These are phyloP conservation scores for Neosalanx taihuensis DNA, from an alignment of 2,797 vertebrate genomes.

Conservation along the genomic window DNA sequence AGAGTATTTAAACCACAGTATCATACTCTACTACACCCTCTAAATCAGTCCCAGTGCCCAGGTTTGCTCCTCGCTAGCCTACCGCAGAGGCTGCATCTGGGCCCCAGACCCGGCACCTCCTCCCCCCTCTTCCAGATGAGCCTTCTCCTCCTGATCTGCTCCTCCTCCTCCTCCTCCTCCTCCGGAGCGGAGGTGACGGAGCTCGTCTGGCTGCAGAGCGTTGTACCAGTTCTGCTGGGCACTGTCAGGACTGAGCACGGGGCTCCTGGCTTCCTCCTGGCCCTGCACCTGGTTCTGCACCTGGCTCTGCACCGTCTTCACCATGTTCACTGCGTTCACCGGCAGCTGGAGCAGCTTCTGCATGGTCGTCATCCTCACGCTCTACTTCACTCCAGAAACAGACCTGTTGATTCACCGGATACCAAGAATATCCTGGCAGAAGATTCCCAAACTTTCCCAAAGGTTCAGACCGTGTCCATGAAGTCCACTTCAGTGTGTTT, in stretches of 20 bases:
- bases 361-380: conserved; percentile 76
- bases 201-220: conserved; percentile 85
- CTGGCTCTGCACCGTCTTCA: conserved; percentile 78
- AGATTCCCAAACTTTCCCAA: not conserved
- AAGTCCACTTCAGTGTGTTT: not conserved
- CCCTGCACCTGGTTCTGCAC: conserved; percentile 70
- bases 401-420: not conserved
- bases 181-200: conserved; percentile 76
- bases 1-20: no score
- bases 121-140: conserved; percentile 64
- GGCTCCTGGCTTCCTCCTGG: conserved; percentile 84
- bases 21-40: no score
- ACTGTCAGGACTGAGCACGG: conserved; percentile 79
- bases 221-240: conserved; percentile 85
- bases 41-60: not conserved
- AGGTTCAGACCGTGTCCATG: not conserved
- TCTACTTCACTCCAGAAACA: not conserved
- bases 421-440: not conserved
- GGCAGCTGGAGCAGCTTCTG: conserved; percentile 90
- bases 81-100: conserved; percentile 81
- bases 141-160: conserved; percentile 58
- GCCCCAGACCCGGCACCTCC: conserved; percentile 45
- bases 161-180: conserved; percentile 52
- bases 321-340: conserved; percentile 71
- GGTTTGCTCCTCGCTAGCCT: conserved; percentile 59